These are phyloP conservation scores for Apocheima hispidaria DNA, from an alignment of 2,888 invertebrate species.

Conservation along the genomic window DNA sequence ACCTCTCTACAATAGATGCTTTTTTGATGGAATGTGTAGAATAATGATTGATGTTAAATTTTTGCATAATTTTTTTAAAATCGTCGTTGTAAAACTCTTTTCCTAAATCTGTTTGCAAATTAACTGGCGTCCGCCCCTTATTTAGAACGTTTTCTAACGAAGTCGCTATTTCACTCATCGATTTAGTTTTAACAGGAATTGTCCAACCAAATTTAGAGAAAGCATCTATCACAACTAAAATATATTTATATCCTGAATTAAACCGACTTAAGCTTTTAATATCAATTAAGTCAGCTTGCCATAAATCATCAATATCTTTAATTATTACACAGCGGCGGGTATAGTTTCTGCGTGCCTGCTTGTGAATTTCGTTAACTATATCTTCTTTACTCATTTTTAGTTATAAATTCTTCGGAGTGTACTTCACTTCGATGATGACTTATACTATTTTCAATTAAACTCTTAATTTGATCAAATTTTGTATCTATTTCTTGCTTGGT, in stretches of 20 bases:
- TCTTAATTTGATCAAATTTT: too few species aligned
- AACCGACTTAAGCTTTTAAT: conserved; percentile 30
- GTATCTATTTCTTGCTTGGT: too few species aligned
- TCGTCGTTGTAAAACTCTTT: conserved; percentile 8
- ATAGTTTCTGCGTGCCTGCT: conserved; percentile 17
- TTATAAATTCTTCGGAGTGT: too few species aligned
- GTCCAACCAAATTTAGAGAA: conserved; percentile 30
- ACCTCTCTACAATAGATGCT: conserved; percentile 38
- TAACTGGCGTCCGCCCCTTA: not conserved
- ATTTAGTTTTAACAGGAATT: conserved; percentile 17
- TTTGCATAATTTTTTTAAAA: not conserved
- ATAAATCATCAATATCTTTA: conserved; percentile 65
- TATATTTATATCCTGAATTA: conserved; percentile 10
- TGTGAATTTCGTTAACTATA: conserved; percentile 21
- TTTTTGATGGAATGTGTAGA: conserved; percentile 18
- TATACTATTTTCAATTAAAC: too few species aligned
- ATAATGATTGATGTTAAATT: conserved; percentile 10
- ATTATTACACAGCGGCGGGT: conserved; percentile 43
- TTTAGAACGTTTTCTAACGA: not conserved
- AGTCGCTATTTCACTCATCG: conserved; percentile 1
- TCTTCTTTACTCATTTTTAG: conserved; percentile 37
- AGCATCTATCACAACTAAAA: conserved; percentile 20
- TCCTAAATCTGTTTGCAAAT: conserved; percentile 12
- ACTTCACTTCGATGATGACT: too few species aligned
- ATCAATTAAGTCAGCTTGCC: conserved; percentile 69